A percentile compares a stretch with the other conserved stretches of the same genome.
These are phyloP conservation scores for Eremophila alpestris DNA, from an alignment of 2,797 vertebrate species.

Conservation along the genomic window DNA sequence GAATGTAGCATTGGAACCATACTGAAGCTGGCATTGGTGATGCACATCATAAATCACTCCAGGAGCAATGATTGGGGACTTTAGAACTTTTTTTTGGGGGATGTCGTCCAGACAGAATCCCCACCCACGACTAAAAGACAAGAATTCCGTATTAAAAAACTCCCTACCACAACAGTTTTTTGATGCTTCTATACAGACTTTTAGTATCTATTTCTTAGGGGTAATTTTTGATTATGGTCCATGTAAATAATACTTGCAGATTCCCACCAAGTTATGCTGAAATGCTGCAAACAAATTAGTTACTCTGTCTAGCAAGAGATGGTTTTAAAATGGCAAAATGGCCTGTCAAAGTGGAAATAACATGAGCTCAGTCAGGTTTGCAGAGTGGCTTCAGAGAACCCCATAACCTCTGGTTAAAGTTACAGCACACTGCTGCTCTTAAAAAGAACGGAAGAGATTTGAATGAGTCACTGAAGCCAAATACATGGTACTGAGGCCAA, in stretches of 20 bases:
- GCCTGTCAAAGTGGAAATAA: not conserved
- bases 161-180: not conserved
- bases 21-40: constrained; percentile 96
- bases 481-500: not conserved
- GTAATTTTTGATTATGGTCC: not conserved
- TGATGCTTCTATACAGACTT: not conserved
- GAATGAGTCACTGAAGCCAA: not conserved
- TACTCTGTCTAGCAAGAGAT: not conserved
- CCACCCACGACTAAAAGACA: constrained; percentile 87
- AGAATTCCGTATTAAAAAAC: not conserved
- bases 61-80: constrained; percentile 87
- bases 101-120: constrained; percentile 95
- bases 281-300: not conserved
- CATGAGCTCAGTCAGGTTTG: not conserved
- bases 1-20: constrained; percentile 92
- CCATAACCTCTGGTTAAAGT: not conserved
- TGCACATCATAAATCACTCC: constrained; percentile 93
- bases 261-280: not conserved
- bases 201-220: not conserved
- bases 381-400: not conserved
- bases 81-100: constrained; percentile 90
- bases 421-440: not conserved
- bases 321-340: not conserved
- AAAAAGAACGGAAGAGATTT: not conserved
- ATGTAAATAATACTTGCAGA: not conserved